A percentile compares a stretch with the other conserved stretches of the same genome.
Evolutionary conservation across 2,113 vertebrate genomes (phyloP).

Genomic region (Erythrocercus mccallii): DNA sequence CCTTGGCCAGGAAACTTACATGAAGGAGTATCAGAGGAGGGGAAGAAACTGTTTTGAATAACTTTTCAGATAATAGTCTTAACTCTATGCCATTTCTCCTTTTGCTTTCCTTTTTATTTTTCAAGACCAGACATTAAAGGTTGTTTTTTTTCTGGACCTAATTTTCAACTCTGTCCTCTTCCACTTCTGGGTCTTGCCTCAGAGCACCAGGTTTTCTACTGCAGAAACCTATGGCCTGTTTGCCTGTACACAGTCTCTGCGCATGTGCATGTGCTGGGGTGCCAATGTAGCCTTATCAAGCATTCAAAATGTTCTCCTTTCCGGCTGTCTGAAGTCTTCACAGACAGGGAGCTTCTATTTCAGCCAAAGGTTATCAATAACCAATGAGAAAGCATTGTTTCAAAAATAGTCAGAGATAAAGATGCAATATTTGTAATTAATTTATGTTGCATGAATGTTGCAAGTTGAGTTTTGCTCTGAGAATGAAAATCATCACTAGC

Average conservation of each 20-base stretch:
- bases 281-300: not conserved
- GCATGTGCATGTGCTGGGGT: not conserved
- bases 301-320: not conserved
- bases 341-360: not conserved
- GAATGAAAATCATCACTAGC: not conserved
- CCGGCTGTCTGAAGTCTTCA: not conserved
- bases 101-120: conserved; percentile 27
- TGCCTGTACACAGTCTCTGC: rapidly evolving
- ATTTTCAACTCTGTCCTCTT: not conserved
- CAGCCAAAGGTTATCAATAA: not conserved
- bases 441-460: not conserved
- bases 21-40: not conserved
- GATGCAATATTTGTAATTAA: not conserved
- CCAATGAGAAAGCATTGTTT: not conserved
- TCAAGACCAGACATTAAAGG: not conserved
- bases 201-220: not conserved
- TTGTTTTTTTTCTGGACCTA: not conserved
- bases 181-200: not conserved
- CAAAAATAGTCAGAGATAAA: not conserved
- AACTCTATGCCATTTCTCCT: not conserved
- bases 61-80: conserved; percentile 1
- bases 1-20: conserved; percentile 30
- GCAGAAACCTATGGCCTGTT: not conserved
- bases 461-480: not conserved
- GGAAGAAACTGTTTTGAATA: conserved; percentile 20